Evolutionary conservation across 2,888 invertebrate genomes (phyloP), one percentile per base, ranked within the genome.

Genomic region (Aleiodes alternator): DNA sequence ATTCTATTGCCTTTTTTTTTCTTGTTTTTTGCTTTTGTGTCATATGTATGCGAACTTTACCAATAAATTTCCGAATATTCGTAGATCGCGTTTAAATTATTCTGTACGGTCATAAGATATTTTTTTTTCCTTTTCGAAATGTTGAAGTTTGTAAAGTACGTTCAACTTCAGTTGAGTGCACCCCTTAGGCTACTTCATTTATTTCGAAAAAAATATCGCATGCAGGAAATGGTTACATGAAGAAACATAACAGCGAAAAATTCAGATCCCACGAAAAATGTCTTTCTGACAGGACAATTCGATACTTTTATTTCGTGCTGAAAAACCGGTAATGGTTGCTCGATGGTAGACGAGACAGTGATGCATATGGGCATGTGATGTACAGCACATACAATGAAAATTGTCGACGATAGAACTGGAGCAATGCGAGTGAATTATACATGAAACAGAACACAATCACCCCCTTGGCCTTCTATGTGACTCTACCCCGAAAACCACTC

Each of bases 391-490:
- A 59, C 50, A 59, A 51, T 34, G 73, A 80, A 79, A 85, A 84
- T 82, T 84, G 84, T 84, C 84, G 84, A 83, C 83, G 84, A 82
- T 83, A 82, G 84, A 23, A 83, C 81, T 81, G 82, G 81, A 85
- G 84, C 86, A 85, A 85, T 83, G 82, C 75, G 16, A 61, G 75
- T 87, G 84, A 87, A 87, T 87, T 85, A 87, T 86, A 82, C 81
- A 87, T 84, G 84, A 85, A 83, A 84, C 82, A 82, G 84, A 85
- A 86, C 85, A 87, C 87, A 87, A 87, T 87, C 84, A 84, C 83
- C 86, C 85, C 81, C 77, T 56, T 80, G 80, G 74, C 75, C 73
- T 72, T 74, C 76, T 43, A 43, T 43, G 9, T 43, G 43, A 43
- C 43, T 69, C 76, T 53, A 70, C 59, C 57, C 71, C 73, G 48